Conservation (phyloP, 1,140 invertebrate species). For the Asbolus verrucosus region DNA sequence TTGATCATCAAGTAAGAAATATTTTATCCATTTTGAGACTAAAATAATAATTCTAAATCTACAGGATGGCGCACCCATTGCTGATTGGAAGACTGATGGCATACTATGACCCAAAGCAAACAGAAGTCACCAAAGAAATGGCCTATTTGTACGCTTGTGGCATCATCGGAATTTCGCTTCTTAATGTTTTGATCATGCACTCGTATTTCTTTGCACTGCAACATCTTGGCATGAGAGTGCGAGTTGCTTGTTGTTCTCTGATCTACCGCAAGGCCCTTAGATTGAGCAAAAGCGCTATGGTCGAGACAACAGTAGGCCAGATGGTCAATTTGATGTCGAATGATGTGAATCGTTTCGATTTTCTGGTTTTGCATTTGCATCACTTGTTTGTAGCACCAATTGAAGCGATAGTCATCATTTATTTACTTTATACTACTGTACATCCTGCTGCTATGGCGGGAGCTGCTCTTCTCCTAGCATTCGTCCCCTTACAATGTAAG, state of each 20-base stretch:
- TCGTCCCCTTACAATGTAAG: constrained; percentile 86
- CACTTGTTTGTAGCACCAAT: constrained; percentile 81
- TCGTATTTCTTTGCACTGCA: constrained; percentile 81
- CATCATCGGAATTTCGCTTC: constrained; percentile 76
- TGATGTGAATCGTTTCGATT: constrained; percentile 81
- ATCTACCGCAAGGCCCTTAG: constrained; percentile 85
- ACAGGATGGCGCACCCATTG: constrained; percentile 47
- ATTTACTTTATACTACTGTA: constrained; percentile 81
- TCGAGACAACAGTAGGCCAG: constrained; percentile 81
- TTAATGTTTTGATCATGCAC: constrained; percentile 80
- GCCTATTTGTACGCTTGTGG: constrained; percentile 75
- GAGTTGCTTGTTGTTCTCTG: constrained; percentile 82
- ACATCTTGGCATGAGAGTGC: constrained; percentile 84
- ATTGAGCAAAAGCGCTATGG: constrained; percentile 78
- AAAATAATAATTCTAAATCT: too few relatives aligned
- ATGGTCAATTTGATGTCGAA: constrained; percentile 91
- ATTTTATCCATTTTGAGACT: too few relatives aligned
- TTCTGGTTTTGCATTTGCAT: constrained; percentile 74
- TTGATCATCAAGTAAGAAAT: constrained; percentile 45
- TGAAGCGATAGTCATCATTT: constrained; percentile 79
- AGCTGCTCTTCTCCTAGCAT: constrained; percentile 80
- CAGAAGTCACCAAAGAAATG: constrained; percentile 61
- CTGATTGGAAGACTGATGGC: constrained; percentile 44
- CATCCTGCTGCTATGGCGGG: constrained; percentile 81
- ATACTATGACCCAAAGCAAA: constrained; percentile 38